Evolutionary conservation across 92 coral and sea anemone genomes (phyloP).

Genomic region (Heliopora coerulea): DNA sequence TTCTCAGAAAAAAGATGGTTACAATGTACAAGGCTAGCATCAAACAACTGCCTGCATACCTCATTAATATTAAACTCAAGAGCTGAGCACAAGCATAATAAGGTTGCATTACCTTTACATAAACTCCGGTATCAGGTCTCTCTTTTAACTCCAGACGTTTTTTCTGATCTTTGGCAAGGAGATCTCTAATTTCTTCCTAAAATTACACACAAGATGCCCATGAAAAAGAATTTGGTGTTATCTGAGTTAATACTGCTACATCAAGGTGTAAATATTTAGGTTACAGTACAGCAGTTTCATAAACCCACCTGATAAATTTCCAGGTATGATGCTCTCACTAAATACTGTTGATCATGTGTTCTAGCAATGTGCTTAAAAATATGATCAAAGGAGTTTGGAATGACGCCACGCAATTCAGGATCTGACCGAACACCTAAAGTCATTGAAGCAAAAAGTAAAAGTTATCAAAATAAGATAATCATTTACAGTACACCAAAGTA

Average conservation of each 20-base stretch:
- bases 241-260: not conserved
- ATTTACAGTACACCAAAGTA: too few species aligned
- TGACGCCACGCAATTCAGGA: slow-evolving; percentile 79
- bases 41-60: too few species aligned
- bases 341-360: slow-evolving; percentile 84
- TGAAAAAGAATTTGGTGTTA: too few species aligned
- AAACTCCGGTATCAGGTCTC: slow-evolving; percentile 94
- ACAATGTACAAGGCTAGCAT: too few species aligned
- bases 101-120: slow-evolving; percentile 71
- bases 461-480: too few species aligned
- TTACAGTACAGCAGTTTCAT: too few species aligned
- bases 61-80: too few species aligned
- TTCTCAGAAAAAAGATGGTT: too few species aligned
- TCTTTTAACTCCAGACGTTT: slow-evolving; percentile 88
- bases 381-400: slow-evolving; percentile 98
- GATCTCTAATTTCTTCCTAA: slow-evolving; percentile 89
- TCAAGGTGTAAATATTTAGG: not conserved
- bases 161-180: slow-evolving; percentile 84
- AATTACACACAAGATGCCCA: not conserved
- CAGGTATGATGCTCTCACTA: slow-evolving; percentile 92
- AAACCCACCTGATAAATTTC: slow-evolving; percentile 85
- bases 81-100: not conserved
- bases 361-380: slow-evolving; percentile 97
- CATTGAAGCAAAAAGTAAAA: too few species aligned
- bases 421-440: slow-evolving; percentile 78